A percentile compares a stretch with the other conserved stretches of the same genome.
Conservation (phyloP, 1,140 invertebrate genomes). For the Drosophila nigrodunni region DNA sequence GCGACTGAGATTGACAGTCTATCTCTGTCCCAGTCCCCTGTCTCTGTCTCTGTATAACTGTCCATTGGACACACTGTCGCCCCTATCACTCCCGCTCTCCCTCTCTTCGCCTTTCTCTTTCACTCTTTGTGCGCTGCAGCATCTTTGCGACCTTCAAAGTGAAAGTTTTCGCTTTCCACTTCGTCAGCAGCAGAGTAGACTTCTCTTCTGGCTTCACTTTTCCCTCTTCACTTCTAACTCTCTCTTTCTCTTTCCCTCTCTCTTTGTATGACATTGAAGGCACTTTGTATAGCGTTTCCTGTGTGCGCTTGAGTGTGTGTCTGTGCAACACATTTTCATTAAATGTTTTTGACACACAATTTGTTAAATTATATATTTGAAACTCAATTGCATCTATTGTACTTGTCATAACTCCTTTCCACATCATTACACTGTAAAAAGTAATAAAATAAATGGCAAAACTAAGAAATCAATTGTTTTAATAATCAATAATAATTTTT, state of each 20-base stretch:
- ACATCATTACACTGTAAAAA: too few species aligned
- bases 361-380: constrained; percentile 24
- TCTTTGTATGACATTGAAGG: constrained; percentile 48
- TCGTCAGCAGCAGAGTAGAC: constrained; percentile 12
- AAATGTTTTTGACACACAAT: constrained; percentile 29
- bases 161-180: constrained; percentile 67
- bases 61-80: not conserved
- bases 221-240: not conserved
- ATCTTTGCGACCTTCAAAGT: constrained; percentile 65
- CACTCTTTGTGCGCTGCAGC: constrained; percentile 12
- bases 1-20: constrained; percentile 64
- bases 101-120: not conserved
- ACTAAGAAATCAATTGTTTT: too few species aligned
- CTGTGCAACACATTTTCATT: constrained; percentile 9
- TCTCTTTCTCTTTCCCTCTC: constrained; percentile 3
- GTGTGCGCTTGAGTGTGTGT: constrained; percentile 10
- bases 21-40: constrained; percentile 16
- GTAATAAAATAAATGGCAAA: too few species aligned
- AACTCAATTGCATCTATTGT: constrained; percentile 9
- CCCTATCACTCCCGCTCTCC: not conserved
- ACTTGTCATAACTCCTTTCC: not conserved
- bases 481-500: too few species aligned
- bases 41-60: constrained; percentile 5
- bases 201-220: not conserved
- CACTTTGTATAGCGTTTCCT: constrained; percentile 12